Conservation (phyloP, 2,113 vertebrate species). For the Poecile atricapillus region DNA sequence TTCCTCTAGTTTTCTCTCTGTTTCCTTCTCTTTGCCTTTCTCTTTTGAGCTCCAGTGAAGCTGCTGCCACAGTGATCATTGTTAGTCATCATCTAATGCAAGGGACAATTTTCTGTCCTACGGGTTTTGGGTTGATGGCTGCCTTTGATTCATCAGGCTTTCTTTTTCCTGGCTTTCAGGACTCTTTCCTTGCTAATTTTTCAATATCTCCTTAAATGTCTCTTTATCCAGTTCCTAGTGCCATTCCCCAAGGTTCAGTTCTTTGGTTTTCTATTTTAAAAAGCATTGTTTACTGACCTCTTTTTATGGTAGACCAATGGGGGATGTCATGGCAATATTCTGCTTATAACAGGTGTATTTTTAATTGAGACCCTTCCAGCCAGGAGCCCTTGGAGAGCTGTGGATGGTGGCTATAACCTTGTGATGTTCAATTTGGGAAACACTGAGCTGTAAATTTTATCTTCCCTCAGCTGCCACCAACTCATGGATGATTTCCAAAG, state of each 20-base stretch:
- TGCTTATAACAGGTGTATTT: neutral
- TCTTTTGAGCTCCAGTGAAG: neutral
- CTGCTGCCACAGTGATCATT: neutral
- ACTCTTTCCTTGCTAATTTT: neutral
- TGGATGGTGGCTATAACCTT: neutral
- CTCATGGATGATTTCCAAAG: neutral
- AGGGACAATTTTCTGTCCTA: neutral
- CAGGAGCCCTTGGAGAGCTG: neutral
- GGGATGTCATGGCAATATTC: neutral
- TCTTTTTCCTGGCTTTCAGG: neutral
- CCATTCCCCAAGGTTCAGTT: neutral
- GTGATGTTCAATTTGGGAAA: neutral
- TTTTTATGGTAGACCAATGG: neutral
- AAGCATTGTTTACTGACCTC: neutral
- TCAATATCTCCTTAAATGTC: neutral
- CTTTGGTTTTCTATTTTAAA: neutral
- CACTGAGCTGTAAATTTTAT: neutral
- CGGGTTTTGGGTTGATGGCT: neutral
- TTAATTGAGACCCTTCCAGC: neutral
- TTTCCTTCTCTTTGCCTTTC: neutral
- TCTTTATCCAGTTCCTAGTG: neutral
- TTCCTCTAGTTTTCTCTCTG: neutral
- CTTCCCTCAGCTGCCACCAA: neutral
- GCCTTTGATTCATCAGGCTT: neutral
- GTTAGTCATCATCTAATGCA: neutral